Base-by-base conservation (phyloP, 1,140 invertebrate genomes). In the Temnothorax longispinosus region DNA sequence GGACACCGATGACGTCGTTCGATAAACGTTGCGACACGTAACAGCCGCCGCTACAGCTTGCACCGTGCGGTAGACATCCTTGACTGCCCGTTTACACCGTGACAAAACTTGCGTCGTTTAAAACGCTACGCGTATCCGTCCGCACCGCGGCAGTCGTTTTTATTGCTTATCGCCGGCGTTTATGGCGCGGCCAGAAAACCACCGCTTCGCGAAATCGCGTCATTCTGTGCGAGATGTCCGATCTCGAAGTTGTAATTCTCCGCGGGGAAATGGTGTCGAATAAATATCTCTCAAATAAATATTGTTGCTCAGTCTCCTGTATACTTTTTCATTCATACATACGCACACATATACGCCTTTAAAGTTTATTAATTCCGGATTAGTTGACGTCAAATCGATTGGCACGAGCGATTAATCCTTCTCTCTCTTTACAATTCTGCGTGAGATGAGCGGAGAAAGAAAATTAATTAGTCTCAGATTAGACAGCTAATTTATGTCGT, bases 1-100 rank as follows among this genome's bases (percentile, higher is more conserved):
- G 88, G 65, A 85, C 85, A 84, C 74, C 86, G 88, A 90, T 90
- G 88, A 92, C 87, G 89, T 89, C 77, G 91, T 89, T 85, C 81
- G 56, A 87, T 84, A 87, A 76, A 90, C 86, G 74, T 90, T 90
- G 88, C 89, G 86, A 90, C 89, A 90, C 88, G 88, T 86, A 87
- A 76, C 72, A 56, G 58, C 54, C 76, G 77, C 27, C 35, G 69
- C 60, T 65, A 86, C 87, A 85, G 52, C 90, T 91, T 82, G 89
- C 89, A 88, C 58, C 80, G 74, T 47, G 67, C 75, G 89, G 90
- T 90, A 89, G 92, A 90, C 92, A 94, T 94, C 92, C 93, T 94
- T 94, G 93, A 92, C 90, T 93, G 90, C 90, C 76, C 72, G 78
- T 64, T 52, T 81, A 76, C 81, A 54, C 65, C 84, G 77, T 72